Evolutionary conservation across 2,797 vertebrate genomes (phyloP), one percentile per base, ranked within the genome.

Genomic region (Oryzias sinensis): DNA sequence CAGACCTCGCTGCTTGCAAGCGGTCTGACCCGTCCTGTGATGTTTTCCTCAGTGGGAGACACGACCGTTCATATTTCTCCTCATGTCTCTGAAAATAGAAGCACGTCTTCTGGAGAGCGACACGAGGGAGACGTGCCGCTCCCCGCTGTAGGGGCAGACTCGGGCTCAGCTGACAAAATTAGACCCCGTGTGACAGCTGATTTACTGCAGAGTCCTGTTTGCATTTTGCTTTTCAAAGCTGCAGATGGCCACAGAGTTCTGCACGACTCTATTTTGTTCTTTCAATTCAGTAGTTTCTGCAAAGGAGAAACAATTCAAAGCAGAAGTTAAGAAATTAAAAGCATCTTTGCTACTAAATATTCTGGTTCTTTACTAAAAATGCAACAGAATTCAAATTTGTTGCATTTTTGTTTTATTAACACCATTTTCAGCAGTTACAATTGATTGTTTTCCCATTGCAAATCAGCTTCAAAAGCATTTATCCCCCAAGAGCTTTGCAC

Each of bases 81-180:
- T 62, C 40, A 62, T 69, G 59, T 65, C 58, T 69, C 37, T 72
- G 65, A 82, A 77, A 81, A 85, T 77, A 76, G 78, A 82, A 73
- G 62, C 68, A 18, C 8, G 48, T 43, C 61, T 58, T 52, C 54
- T 22, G 64, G 56, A 59, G 47, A 49, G 51, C 45, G 24, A 2
- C 17, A 74, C 51, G 59, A 72, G 76, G 49, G 60, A 40, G 73
- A 77, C 52, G 67, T 74, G 76, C 70, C 27, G 52, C 62, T 52
- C 56, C 53, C 6, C 20, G 9, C 46, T 25, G 41, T 5, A 0
- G 22, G 9, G 41, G 6, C 4, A 24, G 57, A 3, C 25, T 14
- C 7, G 37, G 62, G 42, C 54, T 80, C 29, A 16, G 29, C 59
- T 8, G 20, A 43, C 55, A 43, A 60, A 64, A 58, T 72, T 68